These are phyloP conservation scores for Oligia strigilis DNA, from an alignment of 2,888 invertebrate species.

Conservation along the genomic window DNA sequence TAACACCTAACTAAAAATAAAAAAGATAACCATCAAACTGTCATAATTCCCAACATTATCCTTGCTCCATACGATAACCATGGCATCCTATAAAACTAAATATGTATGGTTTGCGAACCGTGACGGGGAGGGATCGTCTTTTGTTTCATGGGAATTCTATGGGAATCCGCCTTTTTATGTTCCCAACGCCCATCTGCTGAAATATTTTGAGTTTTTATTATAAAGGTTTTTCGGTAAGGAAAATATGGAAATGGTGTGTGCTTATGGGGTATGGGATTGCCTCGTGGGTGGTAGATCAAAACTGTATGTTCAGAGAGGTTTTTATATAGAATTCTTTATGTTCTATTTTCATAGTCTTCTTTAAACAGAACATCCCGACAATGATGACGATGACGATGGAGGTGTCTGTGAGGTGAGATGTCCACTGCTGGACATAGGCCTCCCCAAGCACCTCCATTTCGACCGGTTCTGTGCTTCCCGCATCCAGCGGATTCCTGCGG, in stretches of 20 bases:
- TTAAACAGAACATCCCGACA: no score
- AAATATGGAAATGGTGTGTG: constrained; percentile 20
- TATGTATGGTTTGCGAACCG: constrained; percentile 54
- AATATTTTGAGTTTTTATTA: constrained; percentile 44
- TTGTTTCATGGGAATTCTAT: constrained; percentile 65
- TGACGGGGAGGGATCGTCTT: constrained; percentile 55
- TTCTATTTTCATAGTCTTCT: background rate
- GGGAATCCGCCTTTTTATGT: constrained; percentile 58
- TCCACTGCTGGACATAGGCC: no score
- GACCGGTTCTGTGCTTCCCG: no score
- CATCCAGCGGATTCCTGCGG: no score
- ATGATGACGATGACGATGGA: no score
- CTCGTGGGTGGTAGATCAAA: background rate
- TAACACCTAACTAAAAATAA: constrained; percentile 2
- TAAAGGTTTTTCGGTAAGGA: constrained; percentile 14
- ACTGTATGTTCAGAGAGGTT: background rate
- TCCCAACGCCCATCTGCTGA: constrained; percentile 47
- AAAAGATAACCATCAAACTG: constrained; percentile 28
- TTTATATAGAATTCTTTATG: background rate
- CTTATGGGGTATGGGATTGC: background rate
- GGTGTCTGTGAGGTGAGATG: no score
- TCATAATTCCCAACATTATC: constrained; percentile 57
- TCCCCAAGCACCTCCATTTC: no score
- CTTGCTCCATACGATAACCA: constrained; percentile 52
- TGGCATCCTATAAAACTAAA: constrained; percentile 64